A percentile compares a stretch with the other conserved stretches of the same genome.
These are phyloP conservation scores for Coremacera marginata DNA, from an alignment of 2,888 invertebrate genomes.

Conservation along the genomic window DNA sequence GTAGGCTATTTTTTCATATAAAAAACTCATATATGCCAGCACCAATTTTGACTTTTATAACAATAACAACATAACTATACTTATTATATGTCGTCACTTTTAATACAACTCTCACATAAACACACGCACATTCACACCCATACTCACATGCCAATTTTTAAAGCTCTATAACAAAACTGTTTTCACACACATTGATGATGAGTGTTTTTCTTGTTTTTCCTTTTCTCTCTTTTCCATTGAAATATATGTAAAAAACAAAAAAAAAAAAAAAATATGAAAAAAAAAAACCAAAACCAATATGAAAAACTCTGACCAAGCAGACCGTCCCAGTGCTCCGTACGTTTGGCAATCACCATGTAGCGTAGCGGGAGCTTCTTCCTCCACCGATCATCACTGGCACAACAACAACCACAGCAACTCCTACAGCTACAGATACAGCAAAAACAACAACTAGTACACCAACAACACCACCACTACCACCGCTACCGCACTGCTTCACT, in stretches of 20 bases:
- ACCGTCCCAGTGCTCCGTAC: slow-evolving; percentile 70
- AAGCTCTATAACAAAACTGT: slow-evolving; percentile 6
- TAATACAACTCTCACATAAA: not conserved
- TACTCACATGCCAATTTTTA: too few relatives aligned
- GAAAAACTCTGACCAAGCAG: slow-evolving; percentile 51
- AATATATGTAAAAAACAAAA: slow-evolving; percentile 8
- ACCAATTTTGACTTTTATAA: not conserved
- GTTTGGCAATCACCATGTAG: slow-evolving; percentile 70
- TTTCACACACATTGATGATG: slow-evolving; percentile 38
- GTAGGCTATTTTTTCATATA: too few relatives aligned
- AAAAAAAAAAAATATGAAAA: slow-evolving; percentile 7
- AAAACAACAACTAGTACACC: slow-evolving; percentile 54
- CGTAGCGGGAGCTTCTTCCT: slow-evolving; percentile 69
- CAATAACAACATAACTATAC: not conserved
- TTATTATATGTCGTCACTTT: too few relatives aligned
- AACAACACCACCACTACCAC: slow-evolving; percentile 62
- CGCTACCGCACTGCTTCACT: slow-evolving; percentile 60
- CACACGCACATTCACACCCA: not conserved
- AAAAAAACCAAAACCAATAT: slow-evolving; percentile 3
- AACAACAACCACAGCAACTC: slow-evolving; percentile 52
- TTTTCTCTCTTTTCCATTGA: slow-evolving; percentile 42
- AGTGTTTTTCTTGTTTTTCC: slow-evolving; percentile 42
- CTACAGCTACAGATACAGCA: slow-evolving; percentile 48
- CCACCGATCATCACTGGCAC: slow-evolving; percentile 49
- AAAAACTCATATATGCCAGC: not conserved